Conservation (phyloP, 2,113 vertebrate genomes). For the Phainopepla nitens region DNA sequence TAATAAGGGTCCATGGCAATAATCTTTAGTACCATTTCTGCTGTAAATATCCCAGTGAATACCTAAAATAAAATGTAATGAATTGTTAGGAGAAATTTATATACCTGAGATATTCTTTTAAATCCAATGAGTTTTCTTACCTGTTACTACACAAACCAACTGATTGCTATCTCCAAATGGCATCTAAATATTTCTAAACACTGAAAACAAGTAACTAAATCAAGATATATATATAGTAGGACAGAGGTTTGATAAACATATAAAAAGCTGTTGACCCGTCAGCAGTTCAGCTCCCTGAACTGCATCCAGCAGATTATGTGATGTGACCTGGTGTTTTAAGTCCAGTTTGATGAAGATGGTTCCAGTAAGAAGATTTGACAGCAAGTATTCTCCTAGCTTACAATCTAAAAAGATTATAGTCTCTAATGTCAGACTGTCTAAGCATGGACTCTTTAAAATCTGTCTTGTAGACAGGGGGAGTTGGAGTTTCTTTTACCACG, state of each 20-base stretch:
- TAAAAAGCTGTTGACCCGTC: neutral
- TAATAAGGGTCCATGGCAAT: conserved; percentile 93
- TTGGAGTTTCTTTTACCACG: neutral
- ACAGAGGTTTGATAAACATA: neutral
- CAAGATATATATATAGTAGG: neutral
- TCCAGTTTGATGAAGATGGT: neutral
- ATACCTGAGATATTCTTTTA: neutral
- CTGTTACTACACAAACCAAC: neutral
- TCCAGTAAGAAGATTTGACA: neutral
- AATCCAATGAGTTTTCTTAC: neutral
- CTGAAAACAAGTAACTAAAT: neutral
- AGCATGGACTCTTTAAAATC: neutral
- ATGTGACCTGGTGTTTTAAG: neutral
- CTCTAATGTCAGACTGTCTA: neutral
- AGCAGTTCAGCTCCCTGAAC: neutral
- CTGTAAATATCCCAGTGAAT: conserved; percentile 94
- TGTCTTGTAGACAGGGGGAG: neutral
- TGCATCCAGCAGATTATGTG: neutral
- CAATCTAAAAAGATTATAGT: neutral
- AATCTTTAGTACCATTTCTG: conserved; percentile 96
- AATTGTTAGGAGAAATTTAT: neutral
- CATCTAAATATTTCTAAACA: neutral
- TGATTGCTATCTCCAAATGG: neutral
- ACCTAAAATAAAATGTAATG: conserved; percentile 75
- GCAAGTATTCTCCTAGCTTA: neutral